Evolutionary conservation across 2,888 invertebrate species (phyloP).

Genomic region (Prostheceraeus crozeri): DNA sequence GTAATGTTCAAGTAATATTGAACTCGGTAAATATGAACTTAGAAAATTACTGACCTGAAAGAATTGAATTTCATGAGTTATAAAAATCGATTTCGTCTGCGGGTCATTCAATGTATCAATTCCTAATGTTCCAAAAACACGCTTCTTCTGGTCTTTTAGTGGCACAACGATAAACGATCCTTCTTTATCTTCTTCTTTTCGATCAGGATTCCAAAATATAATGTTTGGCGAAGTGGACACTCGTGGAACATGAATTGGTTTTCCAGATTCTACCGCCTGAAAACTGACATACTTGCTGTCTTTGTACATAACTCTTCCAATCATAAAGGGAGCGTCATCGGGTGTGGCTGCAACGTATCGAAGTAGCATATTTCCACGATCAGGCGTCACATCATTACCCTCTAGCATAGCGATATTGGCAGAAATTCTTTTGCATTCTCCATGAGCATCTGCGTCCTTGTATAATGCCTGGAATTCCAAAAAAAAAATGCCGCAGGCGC

Average conservation of each 20-base stretch:
- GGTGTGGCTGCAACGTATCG: constrained; percentile 53
- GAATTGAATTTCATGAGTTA: constrained; percentile 56
- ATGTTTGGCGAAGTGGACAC: constrained; percentile 54
- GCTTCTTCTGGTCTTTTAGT: constrained; percentile 52
- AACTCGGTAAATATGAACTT: too few species aligned
- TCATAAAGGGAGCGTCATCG: constrained; percentile 51
- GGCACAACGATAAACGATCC: constrained; percentile 55
- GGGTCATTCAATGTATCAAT: constrained; percentile 53
- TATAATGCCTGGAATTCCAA: constrained; percentile 33
- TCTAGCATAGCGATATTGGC: constrained; percentile 54
- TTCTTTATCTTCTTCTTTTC: constrained; percentile 48
- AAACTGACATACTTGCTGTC: constrained; percentile 54
- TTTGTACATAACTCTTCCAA: constrained; percentile 49
- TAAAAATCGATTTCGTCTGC: constrained; percentile 49
- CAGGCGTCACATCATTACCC: constrained; percentile 44
- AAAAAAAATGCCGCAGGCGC: too few species aligned
- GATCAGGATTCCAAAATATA: constrained; percentile 53
- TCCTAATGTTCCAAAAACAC: constrained; percentile 54
- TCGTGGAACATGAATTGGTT: constrained; percentile 54
- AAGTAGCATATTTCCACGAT: constrained; percentile 48
- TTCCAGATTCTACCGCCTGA: constrained; percentile 49
- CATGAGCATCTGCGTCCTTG: constrained; percentile 55
- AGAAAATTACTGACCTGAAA: constrained; percentile 50
- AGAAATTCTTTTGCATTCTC: constrained; percentile 51
- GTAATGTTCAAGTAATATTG: too few species aligned